Conservation (phyloP, 2,113 vertebrate genomes). For the Anarrhichthys ocellatus region DNA sequence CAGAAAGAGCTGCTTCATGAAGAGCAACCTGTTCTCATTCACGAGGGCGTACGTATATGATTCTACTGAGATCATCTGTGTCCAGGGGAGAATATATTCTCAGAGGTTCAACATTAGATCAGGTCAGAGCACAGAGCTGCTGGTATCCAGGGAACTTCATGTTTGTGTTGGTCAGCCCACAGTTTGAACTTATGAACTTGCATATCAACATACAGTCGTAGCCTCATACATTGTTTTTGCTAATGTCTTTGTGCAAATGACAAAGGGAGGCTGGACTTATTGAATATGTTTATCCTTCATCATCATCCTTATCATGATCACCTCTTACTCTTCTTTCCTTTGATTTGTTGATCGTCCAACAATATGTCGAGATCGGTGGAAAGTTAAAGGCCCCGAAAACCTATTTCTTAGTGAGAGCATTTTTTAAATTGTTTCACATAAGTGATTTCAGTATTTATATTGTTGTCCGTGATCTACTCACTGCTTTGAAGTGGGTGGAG, state of each 20-base stretch:
- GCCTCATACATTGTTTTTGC: not conserved
- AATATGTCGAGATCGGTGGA: not conserved
- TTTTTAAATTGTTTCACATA: too few relatives aligned
- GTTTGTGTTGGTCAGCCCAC: not conserved
- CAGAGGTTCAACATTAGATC: not conserved
- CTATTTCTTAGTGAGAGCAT: not conserved
- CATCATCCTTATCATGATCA: not conserved
- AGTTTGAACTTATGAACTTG: not conserved
- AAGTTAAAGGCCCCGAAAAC: not conserved
- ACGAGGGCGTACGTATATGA: not conserved
- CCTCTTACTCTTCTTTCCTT: not conserved
- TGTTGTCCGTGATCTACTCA: not conserved
- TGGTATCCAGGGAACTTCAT: not conserved
- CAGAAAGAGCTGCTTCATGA: not conserved
- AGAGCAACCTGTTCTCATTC: slow-evolving; percentile 3
- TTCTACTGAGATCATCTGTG: not conserved
- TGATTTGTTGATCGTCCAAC: not conserved
- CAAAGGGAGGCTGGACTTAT: not conserved
- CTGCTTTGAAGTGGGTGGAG: not conserved
- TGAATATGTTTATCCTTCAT: not conserved
- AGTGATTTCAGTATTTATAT: not conserved
- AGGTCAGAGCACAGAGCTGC: not conserved
- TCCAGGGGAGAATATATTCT: not conserved
- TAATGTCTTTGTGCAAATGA: not conserved
- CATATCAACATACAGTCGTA: not conserved